A percentile compares a stretch with the other conserved stretches of the same genome.
These are phyloP conservation scores for Bufotes viridis DNA, from an alignment of 2,797 vertebrate species.

Conservation along the genomic window DNA sequence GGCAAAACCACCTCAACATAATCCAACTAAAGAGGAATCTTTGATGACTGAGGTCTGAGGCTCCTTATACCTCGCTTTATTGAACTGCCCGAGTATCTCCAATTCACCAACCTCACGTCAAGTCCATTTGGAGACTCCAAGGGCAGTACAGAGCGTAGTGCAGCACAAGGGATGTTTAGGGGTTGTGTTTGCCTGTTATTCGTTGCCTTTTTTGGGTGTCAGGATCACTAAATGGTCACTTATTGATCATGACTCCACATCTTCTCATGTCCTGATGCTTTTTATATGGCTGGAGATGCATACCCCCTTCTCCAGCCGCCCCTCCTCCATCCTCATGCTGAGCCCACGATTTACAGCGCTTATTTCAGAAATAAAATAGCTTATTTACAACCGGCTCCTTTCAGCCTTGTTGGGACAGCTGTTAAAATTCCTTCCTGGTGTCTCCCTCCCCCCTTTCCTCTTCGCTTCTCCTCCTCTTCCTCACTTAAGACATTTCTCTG, in stretches of 20 bases:
- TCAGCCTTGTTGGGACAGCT: conserved; percentile 57
- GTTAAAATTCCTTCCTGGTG: conserved; percentile 42
- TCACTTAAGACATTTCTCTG: background rate
- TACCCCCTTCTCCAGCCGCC: background rate
- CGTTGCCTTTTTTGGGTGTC: background rate
- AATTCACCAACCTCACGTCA: no score
- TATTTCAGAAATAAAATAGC: conserved; percentile 39
- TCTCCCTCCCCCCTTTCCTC: conserved; percentile 13
- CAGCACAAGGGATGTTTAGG: no score
- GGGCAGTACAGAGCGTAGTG: no score
- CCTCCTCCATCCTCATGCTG: conserved; percentile 20
- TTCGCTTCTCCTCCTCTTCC: background rate
- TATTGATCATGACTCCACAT: background rate
- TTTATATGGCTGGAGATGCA: background rate
- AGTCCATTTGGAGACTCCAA: no score
- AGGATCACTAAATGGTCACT: background rate
- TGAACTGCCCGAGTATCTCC: no score
- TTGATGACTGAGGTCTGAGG: no score
- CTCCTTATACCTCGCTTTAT: no score
- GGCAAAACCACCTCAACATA: no score
- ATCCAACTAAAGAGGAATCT: no score
- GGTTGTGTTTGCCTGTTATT: background rate
- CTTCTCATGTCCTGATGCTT: background rate
- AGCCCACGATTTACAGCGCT: conserved; percentile 36
- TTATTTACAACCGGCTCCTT: conserved; percentile 45